Percentiles rank a stretch among this genome's conserved stretches.
phyloP scores from a whole-genome alignment of 2,113 vertebrate genomes.

The Himantopus leucocephalus region DNA sequence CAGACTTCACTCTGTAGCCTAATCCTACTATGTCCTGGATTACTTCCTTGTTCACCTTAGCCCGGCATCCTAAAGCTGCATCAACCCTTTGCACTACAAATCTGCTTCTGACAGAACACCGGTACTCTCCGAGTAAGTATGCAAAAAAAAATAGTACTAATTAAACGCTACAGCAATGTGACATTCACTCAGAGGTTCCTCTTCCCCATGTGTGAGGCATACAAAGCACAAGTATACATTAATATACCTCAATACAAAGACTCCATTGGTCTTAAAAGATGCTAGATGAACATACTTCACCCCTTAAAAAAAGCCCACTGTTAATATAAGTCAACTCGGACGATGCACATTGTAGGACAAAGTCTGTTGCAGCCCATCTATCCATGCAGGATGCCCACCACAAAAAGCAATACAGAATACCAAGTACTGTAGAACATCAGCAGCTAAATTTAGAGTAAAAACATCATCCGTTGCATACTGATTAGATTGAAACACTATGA shows the following conservation, averaged over 20 bases:
- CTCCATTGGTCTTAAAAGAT: background rate
- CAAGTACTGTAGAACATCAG: background rate
- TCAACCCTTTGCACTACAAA: background rate
- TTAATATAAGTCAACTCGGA: background rate
- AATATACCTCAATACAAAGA: background rate
- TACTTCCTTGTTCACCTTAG: background rate
- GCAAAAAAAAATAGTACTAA: background rate
- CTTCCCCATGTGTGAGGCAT: background rate
- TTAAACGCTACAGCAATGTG: background rate
- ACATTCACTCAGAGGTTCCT: background rate
- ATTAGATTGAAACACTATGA: background rate
- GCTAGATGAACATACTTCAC: background rate
- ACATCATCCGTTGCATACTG: background rate
- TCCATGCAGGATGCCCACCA: background rate
- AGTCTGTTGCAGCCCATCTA: background rate
- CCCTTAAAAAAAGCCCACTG: background rate
- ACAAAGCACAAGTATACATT: background rate
- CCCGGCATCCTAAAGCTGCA: background rate
- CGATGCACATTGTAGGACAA: background rate
- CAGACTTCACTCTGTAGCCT: constrained; percentile 6
- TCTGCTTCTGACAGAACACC: background rate
- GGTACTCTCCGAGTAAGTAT: background rate
- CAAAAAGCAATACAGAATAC: background rate
- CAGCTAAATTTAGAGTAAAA: constrained; percentile 48
- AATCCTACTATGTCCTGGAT: constrained; percentile 14